Base-by-base conservation (phyloP, 2,888 invertebrate genomes). In the Acanthococcus lagerstroemiae region DNA sequence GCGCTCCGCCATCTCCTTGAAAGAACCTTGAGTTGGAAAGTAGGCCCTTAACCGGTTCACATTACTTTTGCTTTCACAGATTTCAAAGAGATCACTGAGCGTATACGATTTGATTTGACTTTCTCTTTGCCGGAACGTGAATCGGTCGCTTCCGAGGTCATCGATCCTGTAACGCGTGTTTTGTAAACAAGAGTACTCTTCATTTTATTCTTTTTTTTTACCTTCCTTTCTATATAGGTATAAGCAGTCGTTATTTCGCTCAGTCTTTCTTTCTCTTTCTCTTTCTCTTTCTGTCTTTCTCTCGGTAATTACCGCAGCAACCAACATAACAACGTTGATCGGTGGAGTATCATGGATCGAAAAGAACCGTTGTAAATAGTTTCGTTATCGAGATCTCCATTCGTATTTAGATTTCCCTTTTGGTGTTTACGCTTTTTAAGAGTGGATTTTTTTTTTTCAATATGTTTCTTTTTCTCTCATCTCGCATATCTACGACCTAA, bases 101-200 rank as follows among this genome's bases (percentile, higher is more conserved):
- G 30, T 63, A 50, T 54, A n/a, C 58, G 58, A 46, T 46, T 44
- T 44, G 46, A 44, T n/a, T n/a, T n/a, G 63, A 63, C 63, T 63
- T 63, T 63, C 63, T 63, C 63, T 37, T 54, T 25, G 48, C 63
- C 63, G 63, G 63, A 63, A 63, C 63, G 52, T 63, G 50, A 63
- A 63, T 63, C 63, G 63, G 63, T 63, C 25, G 63, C 63, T 63
- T 63, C 63, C 63, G 63, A 63, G 63, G 63, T 63, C 63, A 37
- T 63, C 52, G 63, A 63, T 63, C 61, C 37, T 24, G 24, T 24
- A 22, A 22, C 54, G 25, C 54, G 24, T 24, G 21, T 37, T 57
- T 57, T 57, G 57, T 30, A 57, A 57, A 57, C 37, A 57, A 57
- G 27, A 27, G 37, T 44, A 60, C 48, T 48, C 58, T 55, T 55